phyloP scores from a whole-genome alignment of 2,113 vertebrate genomes.

The Lycaon pictus region DNA sequence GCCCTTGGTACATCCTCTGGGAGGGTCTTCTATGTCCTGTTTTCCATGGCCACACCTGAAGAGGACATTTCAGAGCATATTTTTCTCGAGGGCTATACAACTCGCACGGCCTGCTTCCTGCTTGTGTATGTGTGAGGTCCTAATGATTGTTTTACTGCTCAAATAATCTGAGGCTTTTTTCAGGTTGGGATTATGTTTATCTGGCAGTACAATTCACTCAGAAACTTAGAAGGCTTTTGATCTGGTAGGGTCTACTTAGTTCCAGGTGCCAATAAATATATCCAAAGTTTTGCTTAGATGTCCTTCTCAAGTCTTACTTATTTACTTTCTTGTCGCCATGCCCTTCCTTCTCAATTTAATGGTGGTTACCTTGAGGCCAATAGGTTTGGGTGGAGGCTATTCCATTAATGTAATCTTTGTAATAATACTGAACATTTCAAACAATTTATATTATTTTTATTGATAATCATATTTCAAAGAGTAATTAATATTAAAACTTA shows the following conservation, averaged over 20 bases:
- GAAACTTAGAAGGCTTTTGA: background rate
- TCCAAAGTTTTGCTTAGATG: background rate
- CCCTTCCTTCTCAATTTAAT: background rate
- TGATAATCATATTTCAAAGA: conserved; percentile 74
- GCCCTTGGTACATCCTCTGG: background rate
- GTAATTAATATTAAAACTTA: conserved; percentile 79
- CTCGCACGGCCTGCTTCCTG: background rate
- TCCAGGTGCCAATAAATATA: background rate
- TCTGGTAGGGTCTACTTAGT: background rate
- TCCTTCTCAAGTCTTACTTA: background rate
- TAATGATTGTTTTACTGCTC: background rate
- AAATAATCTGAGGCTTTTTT: background rate
- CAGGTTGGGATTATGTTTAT: background rate
- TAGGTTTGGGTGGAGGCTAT: background rate
- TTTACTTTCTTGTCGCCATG: background rate
- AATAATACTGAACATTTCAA: background rate
- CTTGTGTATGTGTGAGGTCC: background rate
- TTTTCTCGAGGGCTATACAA: background rate
- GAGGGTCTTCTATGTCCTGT: background rate
- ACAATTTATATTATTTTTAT: conserved; percentile 72
- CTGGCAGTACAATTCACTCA: background rate
- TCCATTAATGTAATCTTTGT: background rate
- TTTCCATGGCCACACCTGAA: background rate
- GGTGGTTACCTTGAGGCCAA: background rate
- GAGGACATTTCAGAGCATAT: background rate